Evolutionary conservation across 2,113 vertebrate species (phyloP), one percentile per base, ranked within the genome.

Genomic region (Irena cyanogastra): DNA sequence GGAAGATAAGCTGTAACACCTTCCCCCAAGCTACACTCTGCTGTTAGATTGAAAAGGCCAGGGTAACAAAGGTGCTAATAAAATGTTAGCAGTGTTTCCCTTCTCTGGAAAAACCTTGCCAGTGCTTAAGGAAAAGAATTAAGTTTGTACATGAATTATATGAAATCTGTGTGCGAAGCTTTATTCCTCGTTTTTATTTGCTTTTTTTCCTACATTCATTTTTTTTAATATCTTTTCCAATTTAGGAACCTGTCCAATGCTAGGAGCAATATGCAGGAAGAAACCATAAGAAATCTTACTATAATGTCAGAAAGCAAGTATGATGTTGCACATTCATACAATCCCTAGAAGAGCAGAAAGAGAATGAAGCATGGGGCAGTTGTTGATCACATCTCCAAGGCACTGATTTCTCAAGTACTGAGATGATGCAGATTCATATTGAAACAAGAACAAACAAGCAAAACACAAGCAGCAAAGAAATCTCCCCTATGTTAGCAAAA

Each of bases 1-100:
- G 64, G 80, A 83, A 97, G 94, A 89, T 57, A 83, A 89, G 76
- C 64, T 75, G 35, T 49, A 77, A 77, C 74, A 89, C 89, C 22
- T 30, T 76, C 50, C 75, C 39, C 21, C 65, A 33, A 64, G 74
- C 57, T 68, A 66, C 56, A 50, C 22, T 79, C 20, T 76, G 35
- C 61, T 95, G 49, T 57, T 82, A 60, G 80, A 91, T 33, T 92
- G 87, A 89, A 94, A 90, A 93, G 59, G 57, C 27, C 27, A n/a
- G 33, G 61, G 69, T 86, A 82, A 76, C 60, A 78, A 66, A 90
- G 61, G 52, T 63, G 76, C 17, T 86, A 85, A 95, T 65, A 90
- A 70, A 83, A 87, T 5, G 18, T 83, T 78, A 91, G 50, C 6
- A 2, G 39, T 70, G 54, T 77, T 96, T 86, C n/a, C 57, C 56